phyloP scores from a whole-genome alignment of 2,113 vertebrate species.

The Nothobranchius furzeri region DNA sequence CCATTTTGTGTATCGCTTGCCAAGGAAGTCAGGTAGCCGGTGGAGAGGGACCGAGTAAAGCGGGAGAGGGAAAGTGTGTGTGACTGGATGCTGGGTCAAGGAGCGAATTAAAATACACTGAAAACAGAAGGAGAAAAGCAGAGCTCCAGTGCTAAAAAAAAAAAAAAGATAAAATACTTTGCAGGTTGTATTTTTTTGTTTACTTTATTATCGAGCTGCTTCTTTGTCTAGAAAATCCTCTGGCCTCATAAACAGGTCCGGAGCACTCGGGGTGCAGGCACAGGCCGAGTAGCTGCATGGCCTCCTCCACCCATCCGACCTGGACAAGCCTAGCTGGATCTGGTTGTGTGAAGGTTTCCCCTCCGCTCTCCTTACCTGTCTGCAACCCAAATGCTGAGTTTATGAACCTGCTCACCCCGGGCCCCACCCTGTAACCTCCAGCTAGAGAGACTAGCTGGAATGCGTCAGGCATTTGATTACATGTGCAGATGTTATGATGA shows the following conservation, averaged over 20 bases:
- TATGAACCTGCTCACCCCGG: slow-evolving; percentile 47
- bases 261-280: slow-evolving; percentile 75
- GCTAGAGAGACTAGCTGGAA: slow-evolving; percentile 50
- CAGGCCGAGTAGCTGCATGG: slow-evolving; percentile 54
- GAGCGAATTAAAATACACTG: slow-evolving; percentile 30
- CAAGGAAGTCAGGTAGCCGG: slow-evolving; percentile 80
- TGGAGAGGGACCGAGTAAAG: slow-evolving; percentile 67
- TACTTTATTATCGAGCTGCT: neutral
- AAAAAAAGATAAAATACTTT: too few relatives aligned
- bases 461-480: slow-evolving; percentile 70
- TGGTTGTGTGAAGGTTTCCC: slow-evolving; percentile 16
- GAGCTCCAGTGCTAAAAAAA: neutral
- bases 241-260: neutral
- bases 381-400: slow-evolving; percentile 33
- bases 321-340: slow-evolving; percentile 51
- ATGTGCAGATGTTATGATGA: slow-evolving; percentile 73
- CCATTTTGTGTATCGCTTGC: slow-evolving; percentile 82
- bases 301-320: slow-evolving; percentile 46
- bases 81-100: slow-evolving; percentile 30
- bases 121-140: slow-evolving; percentile 38
- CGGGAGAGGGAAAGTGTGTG: slow-evolving; percentile 47
- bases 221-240: too few relatives aligned
- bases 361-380: slow-evolving; percentile 39
- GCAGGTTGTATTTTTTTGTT: too few relatives aligned
- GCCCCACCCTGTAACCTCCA: slow-evolving; percentile 41